Evolutionary conservation across 2,888 invertebrate genomes (phyloP), one percentile per base, ranked within the genome.

Genomic region (Polyploca ridens): DNA sequence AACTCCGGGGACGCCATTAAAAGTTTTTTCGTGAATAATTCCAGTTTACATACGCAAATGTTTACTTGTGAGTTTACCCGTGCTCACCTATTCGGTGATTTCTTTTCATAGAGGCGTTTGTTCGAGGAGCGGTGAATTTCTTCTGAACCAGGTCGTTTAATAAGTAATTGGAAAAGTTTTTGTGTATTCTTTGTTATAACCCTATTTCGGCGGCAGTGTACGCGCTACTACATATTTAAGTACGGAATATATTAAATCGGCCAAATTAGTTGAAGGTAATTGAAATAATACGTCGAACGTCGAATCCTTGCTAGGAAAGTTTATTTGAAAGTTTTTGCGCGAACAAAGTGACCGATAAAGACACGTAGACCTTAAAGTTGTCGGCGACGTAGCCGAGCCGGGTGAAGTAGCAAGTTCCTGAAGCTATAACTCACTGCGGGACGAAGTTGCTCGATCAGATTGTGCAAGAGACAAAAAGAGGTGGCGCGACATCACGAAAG

Each of bases 1-100:
- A 93, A 91, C 94, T 93, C 92, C 89, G 88, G 93, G 92, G 94
- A 94, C 93, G 93, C 94, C 94, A 94, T 94, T 94, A 94, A 93
- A 93, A 94, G 93, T 94, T 94, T 93, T 93, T 94, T 93, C 93
- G 93, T 91, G 93, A 93, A 92, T 93, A 92, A 93, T 93, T 93
- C 88, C 91, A 93, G 93, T 93, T 93, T 93, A 93, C 94, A 93
- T 93, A 93, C 93, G 92, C 92, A 92, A 94, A 93, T 93, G 91
- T 94, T 94, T 93, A 93, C 92, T 91, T 82, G 87, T 88, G 90
- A 92, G 90, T 93, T 92, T 91, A 89, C 90, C 87, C 84, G 85
- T 89, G 85, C 90, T 91, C 90, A 93, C 93, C 93, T 92, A 93
- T 92, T 92, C 88, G 91, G 88, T 90, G 93, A 92, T 93, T 94